Conservation (phyloP, 2,797 vertebrate species). For the Coracias cyanogaster region DNA sequence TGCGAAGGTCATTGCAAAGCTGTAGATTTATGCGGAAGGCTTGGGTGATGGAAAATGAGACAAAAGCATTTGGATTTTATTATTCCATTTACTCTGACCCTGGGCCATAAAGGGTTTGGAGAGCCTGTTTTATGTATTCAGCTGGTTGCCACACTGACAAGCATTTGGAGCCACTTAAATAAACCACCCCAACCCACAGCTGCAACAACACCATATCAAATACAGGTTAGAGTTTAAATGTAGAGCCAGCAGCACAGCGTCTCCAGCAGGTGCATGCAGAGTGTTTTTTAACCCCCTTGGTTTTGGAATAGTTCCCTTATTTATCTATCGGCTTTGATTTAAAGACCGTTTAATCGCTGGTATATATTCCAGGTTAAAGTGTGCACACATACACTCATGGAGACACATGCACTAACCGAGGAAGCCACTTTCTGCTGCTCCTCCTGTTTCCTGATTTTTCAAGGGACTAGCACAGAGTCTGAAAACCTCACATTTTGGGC, state of each 20-base stretch:
- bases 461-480: not conserved
- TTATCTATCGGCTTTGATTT: slow-evolving; percentile 49
- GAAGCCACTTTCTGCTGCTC: not conserved
- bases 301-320: slow-evolving; percentile 52
- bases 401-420: not conserved
- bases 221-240: slow-evolving; percentile 92
- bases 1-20: slow-evolving; percentile 91
- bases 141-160: slow-evolving; percentile 98
- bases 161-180: slow-evolving; percentile 99
- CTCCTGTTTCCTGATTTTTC: not conserved
- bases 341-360: slow-evolving; percentile 31
- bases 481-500: not conserved
- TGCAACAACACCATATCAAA: slow-evolving; percentile 98
- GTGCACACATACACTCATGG: fast-evolving
- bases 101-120: slow-evolving; percentile 97
- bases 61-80: slow-evolving; percentile 99
- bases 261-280: slow-evolving; percentile 93
- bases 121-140: slow-evolving; percentile 99
- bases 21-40: slow-evolving; percentile 92
- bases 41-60: slow-evolving; percentile 92
- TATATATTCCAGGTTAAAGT: not conserved
- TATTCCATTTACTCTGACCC: slow-evolving; percentile 99
- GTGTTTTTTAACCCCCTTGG: slow-evolving; percentile 58
- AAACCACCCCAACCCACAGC: slow-evolving; percentile 96
- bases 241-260: slow-evolving; percentile 85